Percentiles rank a stretch among this genome's conserved stretches.
Conservation (phyloP, 2,797 vertebrate genomes). For the Artibeus lituratus region DNA sequence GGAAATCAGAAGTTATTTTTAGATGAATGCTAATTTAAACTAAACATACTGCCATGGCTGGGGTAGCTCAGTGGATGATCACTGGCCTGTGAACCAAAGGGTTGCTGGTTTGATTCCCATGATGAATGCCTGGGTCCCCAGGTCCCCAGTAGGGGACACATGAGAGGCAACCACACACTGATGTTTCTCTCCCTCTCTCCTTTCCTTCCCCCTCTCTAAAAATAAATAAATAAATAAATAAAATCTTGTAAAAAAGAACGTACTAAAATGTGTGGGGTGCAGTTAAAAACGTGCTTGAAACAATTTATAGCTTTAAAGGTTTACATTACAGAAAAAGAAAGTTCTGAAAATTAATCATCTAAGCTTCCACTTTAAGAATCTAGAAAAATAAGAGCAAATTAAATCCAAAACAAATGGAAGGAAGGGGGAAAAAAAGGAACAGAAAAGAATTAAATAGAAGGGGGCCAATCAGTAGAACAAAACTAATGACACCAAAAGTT, state of each 20-base stretch:
- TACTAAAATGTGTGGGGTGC: background rate
- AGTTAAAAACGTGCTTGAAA: background rate
- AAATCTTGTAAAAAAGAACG: too few relatives aligned
- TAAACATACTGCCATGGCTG: background rate
- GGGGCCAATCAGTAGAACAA: background rate
- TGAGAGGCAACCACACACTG: too few relatives aligned
- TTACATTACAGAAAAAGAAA: background rate
- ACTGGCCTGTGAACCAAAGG: too few relatives aligned
- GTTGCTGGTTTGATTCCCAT: too few relatives aligned
- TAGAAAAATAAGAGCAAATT: constrained; percentile 21
- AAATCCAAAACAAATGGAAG: background rate
- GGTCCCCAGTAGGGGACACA: too few relatives aligned
- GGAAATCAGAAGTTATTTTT: constrained; percentile 7
- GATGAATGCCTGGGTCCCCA: too few relatives aligned
- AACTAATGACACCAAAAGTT: background rate
- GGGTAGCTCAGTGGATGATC: too few relatives aligned
- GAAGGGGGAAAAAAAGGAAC: background rate
- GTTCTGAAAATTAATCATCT: background rate
- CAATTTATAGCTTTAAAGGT: constrained; percentile 11
- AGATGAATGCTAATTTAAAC: constrained; percentile 35
- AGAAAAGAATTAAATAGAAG: constrained; percentile 18
- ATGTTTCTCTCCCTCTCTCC: too few relatives aligned
- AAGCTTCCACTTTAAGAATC: constrained; percentile 16
- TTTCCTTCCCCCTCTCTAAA: too few relatives aligned
- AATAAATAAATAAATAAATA: too few relatives aligned